Base-by-base conservation (phyloP, 2,888 invertebrate species). In the Tethea ocularis region DNA sequence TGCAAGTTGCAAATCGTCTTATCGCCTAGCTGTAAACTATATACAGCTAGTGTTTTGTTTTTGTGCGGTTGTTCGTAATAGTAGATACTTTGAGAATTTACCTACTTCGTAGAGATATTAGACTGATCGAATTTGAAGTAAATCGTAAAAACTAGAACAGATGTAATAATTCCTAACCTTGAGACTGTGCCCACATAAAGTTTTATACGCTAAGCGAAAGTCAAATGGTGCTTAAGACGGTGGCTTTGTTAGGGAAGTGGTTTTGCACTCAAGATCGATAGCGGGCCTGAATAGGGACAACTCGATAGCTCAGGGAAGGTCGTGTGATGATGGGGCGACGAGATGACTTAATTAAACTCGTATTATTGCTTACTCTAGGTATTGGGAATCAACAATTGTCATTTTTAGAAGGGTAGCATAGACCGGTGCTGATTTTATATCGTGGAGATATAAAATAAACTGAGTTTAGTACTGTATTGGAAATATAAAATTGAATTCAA, bases 241-340 rank as follows among this genome's bases (percentile, higher is more conserved):
- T 58, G 67, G 67, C 71, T 73, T 72, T 74, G 67, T 75, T 66
- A 59, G 26, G 63, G 61, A 66, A 71, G 71, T 69, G 70, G 62
- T 62, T 59, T 63, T 70, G 51, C 65, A 69, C 59, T 69, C 54
- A 36, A 72, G 76, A 82, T 84, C 78, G 74, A 83, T 82, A 77
- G 61, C 17, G 46, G 52, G 51, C 62, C 62, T 63, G 66, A 75
- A 73, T 67, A 62, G 63, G 62, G 66, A 62, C 57, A 64, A 62
- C 62, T 57, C 54, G 51, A 54, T 56, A 36, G 33, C 20, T 54
- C 36, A 13, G 15, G 17, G 10, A 33, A 54, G 54, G 54, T 54
- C 33, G 33, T 1, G 33, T 20, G 53, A n/a, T 17, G 53, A 53
- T 29, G 24, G 29, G 52, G n/a, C 15, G 52, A 17, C 17, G 0